A percentile compares a stretch with the other conserved stretches of the same genome.
These are phyloP conservation scores for Psephotus haematonotus DNA, from an alignment of 2,113 vertebrate genomes.

Conservation along the genomic window DNA sequence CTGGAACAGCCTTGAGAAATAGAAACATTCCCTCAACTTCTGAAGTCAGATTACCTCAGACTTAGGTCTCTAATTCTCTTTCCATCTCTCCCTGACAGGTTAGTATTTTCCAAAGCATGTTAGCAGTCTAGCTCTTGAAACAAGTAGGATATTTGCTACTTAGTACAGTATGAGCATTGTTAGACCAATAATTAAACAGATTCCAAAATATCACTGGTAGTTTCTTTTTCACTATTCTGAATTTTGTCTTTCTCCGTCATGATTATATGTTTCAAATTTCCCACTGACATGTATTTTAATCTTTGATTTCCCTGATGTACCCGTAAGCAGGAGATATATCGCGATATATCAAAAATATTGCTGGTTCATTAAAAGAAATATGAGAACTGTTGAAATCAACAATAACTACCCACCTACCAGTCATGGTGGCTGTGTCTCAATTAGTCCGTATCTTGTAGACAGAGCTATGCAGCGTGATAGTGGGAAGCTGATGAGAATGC, in stretches of 20 bases:
- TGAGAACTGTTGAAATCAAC: not conserved
- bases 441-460: not conserved
- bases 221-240: not conserved
- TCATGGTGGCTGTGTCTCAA: not conserved
- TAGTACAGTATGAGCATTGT: not conserved
- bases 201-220: not conserved
- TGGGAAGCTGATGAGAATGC: not conserved
- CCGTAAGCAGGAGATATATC: not conserved
- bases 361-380: not conserved
- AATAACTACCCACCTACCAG: not conserved
- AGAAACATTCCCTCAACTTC: not conserved
- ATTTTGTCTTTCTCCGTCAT: not conserved
- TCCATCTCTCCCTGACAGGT: not conserved
- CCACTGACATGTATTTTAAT: not conserved
- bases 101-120: not conserved
- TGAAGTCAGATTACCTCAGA: not conserved
- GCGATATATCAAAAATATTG: not conserved
- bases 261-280: not conserved
- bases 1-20: not conserved
- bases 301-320: not conserved
- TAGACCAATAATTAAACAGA: not conserved
- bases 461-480: not conserved
- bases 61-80: not conserved
- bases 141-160: not conserved
- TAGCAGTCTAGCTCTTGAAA: not conserved